Evolutionary conservation across 2,113 vertebrate species (phyloP).

Genomic region (Peromyscus polionotus): DNA sequence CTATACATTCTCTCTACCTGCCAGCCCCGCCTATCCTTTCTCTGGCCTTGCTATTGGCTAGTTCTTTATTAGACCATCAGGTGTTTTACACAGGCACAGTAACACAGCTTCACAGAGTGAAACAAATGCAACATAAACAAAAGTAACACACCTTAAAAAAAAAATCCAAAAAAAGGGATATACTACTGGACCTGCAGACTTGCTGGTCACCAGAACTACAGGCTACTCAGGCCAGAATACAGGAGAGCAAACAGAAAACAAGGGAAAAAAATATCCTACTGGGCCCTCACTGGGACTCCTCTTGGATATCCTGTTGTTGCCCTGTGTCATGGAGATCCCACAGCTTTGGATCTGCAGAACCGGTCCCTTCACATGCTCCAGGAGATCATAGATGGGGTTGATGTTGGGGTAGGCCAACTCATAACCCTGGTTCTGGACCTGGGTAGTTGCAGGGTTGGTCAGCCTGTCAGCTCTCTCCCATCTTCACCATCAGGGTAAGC

Average conservation of each 20-base stretch:
- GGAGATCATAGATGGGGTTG: background rate
- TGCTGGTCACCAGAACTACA: background rate
- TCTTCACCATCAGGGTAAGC: background rate
- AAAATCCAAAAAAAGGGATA: no score
- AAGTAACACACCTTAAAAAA: no score
- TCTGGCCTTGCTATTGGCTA: no score
- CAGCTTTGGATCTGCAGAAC: background rate
- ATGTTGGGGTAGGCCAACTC: background rate
- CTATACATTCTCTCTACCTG: no score
- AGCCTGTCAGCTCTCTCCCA: background rate
- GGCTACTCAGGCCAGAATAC: background rate
- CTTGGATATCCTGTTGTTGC: background rate
- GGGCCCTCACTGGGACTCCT: background rate
- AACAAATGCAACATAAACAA: no score
- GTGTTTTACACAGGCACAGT: no score
- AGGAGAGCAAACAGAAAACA: background rate
- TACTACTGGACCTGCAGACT: background rate
- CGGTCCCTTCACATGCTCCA: background rate
- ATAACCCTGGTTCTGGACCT: background rate
- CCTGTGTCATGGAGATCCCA: background rate
- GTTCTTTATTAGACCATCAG: no score
- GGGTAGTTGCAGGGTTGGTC: background rate
- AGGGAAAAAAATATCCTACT: background rate
- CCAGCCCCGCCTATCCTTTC: no score
- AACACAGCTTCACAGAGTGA: no score